phyloP scores from a whole-genome alignment of 2,113 vertebrate species.

The Paramormyrops kingsleyae region DNA sequence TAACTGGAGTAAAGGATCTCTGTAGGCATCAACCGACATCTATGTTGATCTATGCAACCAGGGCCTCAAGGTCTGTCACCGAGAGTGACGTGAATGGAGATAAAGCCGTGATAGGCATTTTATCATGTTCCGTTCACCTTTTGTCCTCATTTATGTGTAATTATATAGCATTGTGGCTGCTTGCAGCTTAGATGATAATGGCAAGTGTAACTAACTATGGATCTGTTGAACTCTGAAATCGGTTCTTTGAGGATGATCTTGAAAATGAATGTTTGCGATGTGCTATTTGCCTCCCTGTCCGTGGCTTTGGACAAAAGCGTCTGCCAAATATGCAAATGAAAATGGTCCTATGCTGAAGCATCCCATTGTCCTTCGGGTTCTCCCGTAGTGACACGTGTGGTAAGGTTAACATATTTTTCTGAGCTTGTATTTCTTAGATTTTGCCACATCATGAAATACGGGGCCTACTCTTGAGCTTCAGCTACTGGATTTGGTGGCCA shows the following conservation, averaged over 20 bases:
- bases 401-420: background rate
- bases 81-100: background rate
- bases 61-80: background rate
- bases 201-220: background rate
- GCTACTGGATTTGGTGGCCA: background rate
- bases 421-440: background rate
- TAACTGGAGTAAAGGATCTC: background rate
- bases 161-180: background rate
- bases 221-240: background rate
- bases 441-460: background rate
- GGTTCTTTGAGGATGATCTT: background rate
- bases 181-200: background rate
- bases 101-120: background rate
- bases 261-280: background rate
- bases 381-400: background rate
- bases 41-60: constrained; percentile 6
- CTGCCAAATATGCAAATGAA: background rate
- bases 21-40: constrained; percentile 10
- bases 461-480: background rate
- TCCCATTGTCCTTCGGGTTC: background rate
- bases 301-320: background rate
- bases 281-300: background rate
- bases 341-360: background rate
- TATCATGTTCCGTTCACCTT: background rate
- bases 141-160: background rate